These are phyloP conservation scores for Eupithecia exiguata DNA, from an alignment of 2,888 invertebrate species.

Conservation along the genomic window DNA sequence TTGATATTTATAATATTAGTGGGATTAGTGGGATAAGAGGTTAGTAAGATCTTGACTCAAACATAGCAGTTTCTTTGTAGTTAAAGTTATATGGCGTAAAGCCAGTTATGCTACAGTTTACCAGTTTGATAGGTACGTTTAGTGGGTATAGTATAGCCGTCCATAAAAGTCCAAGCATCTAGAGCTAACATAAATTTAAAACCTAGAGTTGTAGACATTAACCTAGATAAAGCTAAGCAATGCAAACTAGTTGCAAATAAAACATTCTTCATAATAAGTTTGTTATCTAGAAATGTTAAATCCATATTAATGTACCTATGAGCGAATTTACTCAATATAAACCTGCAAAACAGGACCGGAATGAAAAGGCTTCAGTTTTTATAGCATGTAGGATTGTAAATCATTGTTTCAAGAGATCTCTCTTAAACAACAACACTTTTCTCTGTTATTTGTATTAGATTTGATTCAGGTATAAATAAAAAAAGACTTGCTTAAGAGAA, in stretches of 20 bases:
- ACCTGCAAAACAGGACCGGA: neutral
- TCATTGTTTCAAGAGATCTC: neutral
- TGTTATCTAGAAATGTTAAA: neutral
- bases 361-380: neutral
- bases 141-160: neutral
- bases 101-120: neutral
- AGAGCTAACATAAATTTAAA: slow-evolving; percentile 1
- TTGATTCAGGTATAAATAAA: neutral
- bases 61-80: too few relatives aligned
- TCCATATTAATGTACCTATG: neutral
- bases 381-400: neutral
- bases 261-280: slow-evolving; percentile 44
- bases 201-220: slow-evolving; percentile 49
- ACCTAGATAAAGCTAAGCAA: slow-evolving; percentile 53
- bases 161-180: neutral
- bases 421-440: neutral
- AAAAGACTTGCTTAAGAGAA: neutral
- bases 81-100: too few relatives aligned
- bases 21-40: too few relatives aligned
- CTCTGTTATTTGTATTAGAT: too few relatives aligned
- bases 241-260: slow-evolving; percentile 42
- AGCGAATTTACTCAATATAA: neutral
- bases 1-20: too few relatives aligned
- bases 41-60: too few relatives aligned
- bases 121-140: neutral